These are phyloP conservation scores for Rhinogobius similis DNA, from an alignment of 2,113 vertebrate species.

Conservation along the genomic window DNA sequence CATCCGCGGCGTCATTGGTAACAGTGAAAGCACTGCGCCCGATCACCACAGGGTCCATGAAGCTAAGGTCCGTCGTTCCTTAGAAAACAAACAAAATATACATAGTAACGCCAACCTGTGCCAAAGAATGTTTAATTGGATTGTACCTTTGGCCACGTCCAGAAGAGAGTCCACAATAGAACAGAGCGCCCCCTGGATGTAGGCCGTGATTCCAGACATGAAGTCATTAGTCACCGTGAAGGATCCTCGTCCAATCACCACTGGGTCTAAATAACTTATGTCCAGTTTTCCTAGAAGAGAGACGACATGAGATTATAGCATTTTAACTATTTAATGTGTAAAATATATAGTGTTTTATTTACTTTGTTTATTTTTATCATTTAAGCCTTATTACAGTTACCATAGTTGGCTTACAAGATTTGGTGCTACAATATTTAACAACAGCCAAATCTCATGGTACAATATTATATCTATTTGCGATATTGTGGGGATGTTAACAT, in stretches of 20 bases:
- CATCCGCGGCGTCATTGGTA: slow-evolving; percentile 39
- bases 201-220: slow-evolving; percentile 27
- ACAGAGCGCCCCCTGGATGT: slow-evolving; percentile 54
- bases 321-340: background rate
- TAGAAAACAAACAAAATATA: background rate
- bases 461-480: too few relatives aligned
- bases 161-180: slow-evolving; percentile 50
- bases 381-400: too few relatives aligned
- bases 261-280: slow-evolving; percentile 61
- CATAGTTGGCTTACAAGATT: background rate
- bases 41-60: slow-evolving; percentile 57
- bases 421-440: background rate
- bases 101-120: background rate
- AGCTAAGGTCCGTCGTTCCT: slow-evolving; percentile 58
- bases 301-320: background rate
- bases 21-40: slow-evolving; percentile 49
- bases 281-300: slow-evolving; percentile 54
- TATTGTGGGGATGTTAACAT: too few relatives aligned
- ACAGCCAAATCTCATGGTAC: too few relatives aligned
- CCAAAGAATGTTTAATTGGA: background rate
- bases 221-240: slow-evolving; percentile 48
- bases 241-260: slow-evolving; percentile 50
- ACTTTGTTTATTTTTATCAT: background rate
- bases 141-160: slow-evolving; percentile 31
- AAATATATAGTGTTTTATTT: background rate